phyloP scores from a whole-genome alignment of 2,113 vertebrate genomes.

The Amblyornis subalaris region DNA sequence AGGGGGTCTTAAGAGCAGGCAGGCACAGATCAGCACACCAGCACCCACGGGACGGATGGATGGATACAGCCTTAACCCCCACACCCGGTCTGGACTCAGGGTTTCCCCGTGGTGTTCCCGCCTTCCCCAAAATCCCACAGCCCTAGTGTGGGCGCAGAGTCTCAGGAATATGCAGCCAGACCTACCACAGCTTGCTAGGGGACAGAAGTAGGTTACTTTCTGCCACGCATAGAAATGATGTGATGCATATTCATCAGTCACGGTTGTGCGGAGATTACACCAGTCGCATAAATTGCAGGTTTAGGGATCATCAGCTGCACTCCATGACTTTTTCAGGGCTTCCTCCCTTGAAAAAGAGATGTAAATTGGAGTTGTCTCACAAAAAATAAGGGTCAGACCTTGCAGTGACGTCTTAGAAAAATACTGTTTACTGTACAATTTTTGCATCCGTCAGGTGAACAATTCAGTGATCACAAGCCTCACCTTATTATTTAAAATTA shows the following conservation, averaged over 20 bases:
- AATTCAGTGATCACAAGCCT: neutral
- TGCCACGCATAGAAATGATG: neutral
- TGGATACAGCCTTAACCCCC: neutral
- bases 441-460: neutral
- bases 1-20: neutral
- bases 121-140: neutral
- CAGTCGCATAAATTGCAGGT: constrained; percentile 36
- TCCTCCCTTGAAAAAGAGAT: neutral
- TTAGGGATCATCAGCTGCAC: neutral
- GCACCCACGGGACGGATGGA: neutral
- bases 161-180: neutral
- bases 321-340: constrained; percentile 13
- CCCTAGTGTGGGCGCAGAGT: neutral
- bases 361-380: neutral
- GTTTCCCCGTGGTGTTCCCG: rapidly evolving
- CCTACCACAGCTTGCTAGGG: neutral
- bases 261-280: neutral
- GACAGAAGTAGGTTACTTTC: constrained; percentile 55
- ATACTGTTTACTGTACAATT: neutral
- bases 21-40: neutral
- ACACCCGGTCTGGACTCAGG: neutral
- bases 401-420: neutral
- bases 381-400: neutral
- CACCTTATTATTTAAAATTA: neutral
- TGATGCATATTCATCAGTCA: constrained; percentile 59